Conservation (phyloP, 2,797 vertebrate species). For the Galagoides demidoff region DNA sequence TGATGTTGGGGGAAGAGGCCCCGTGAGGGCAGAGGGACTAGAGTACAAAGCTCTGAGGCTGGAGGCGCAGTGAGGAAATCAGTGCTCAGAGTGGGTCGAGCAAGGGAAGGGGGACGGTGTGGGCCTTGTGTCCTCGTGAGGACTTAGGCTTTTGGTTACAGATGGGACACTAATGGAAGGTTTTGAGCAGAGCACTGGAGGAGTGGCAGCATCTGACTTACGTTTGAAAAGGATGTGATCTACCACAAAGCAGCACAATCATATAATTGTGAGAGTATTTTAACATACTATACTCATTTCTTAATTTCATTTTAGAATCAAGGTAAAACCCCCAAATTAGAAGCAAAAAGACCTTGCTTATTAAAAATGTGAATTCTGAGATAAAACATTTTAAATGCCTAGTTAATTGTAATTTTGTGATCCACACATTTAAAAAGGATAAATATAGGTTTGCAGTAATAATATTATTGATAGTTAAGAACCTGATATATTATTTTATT, state of each 20-base stretch:
- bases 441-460: conserved; percentile 70
- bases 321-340: not conserved
- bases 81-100: not conserved
- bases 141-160: not conserved
- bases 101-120: not conserved
- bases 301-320: conserved; percentile 57
- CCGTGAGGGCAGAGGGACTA: not conserved
- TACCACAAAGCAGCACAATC: not conserved
- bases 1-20: not conserved
- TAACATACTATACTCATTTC: not conserved
- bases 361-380: conserved; percentile 39
- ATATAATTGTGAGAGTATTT: not conserved
- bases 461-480: conserved; percentile 74
- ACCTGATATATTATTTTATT: conserved; percentile 73
- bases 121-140: not conserved
- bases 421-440: conserved; percentile 63
- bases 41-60: not conserved
- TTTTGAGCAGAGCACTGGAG: not conserved
- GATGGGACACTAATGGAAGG: not conserved
- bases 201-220: not conserved
- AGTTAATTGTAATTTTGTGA: conserved; percentile 61
- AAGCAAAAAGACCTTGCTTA: conserved; percentile 20
- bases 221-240: not conserved
- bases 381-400: conserved; percentile 42
- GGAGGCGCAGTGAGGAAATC: not conserved